These are phyloP conservation scores for Pangasianodon gigas DNA, from an alignment of 2,113 vertebrate species.

Conservation along the genomic window DNA sequence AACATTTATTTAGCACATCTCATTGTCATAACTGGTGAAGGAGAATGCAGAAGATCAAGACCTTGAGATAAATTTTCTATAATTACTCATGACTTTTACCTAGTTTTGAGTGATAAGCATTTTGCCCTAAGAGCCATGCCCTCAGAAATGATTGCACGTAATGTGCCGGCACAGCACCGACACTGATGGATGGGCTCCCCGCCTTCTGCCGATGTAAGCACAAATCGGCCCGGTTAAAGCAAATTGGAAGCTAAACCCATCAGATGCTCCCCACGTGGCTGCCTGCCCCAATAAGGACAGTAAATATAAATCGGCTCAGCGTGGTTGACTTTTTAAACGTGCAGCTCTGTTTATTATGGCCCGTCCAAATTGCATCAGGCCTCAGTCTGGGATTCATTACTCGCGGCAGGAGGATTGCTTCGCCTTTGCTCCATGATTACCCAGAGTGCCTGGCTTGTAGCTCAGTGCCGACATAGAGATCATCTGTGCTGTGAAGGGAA, in stretches of 20 bases:
- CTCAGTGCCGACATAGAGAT: slow-evolving; percentile 12
- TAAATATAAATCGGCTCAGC: slow-evolving; percentile 51
- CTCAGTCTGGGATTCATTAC: slow-evolving; percentile 57
- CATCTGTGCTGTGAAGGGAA: slow-evolving; percentile 23
- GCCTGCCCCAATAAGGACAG: slow-evolving; percentile 42
- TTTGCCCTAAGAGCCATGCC: slow-evolving; percentile 84
- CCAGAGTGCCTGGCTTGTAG: slow-evolving; percentile 27
- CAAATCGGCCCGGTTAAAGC: slow-evolving; percentile 71
- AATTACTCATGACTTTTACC: slow-evolving; percentile 92
- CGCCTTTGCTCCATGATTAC: slow-evolving; percentile 44
- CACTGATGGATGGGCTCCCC: slow-evolving; percentile 84
- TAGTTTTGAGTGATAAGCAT: slow-evolving; percentile 89
- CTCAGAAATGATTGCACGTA: slow-evolving; percentile 95
- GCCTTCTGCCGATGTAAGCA: slow-evolving; percentile 70
- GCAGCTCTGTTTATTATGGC: slow-evolving; percentile 52
- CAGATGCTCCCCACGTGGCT: slow-evolving; percentile 61
- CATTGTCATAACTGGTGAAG: slow-evolving; percentile 34
- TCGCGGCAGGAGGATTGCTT: slow-evolving; percentile 34
- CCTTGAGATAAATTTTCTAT: slow-evolving; percentile 94
- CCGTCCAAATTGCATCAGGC: slow-evolving; percentile 51
- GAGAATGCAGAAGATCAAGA: slow-evolving; percentile 70
- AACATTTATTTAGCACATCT: slow-evolving; percentile 29
- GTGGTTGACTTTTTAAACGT: slow-evolving; percentile 48
- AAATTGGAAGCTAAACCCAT: slow-evolving; percentile 75
- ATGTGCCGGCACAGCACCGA: slow-evolving; percentile 82